Conservation (phyloP, 2,888 invertebrate species). For the Pyrocoelia pectoralis region DNA sequence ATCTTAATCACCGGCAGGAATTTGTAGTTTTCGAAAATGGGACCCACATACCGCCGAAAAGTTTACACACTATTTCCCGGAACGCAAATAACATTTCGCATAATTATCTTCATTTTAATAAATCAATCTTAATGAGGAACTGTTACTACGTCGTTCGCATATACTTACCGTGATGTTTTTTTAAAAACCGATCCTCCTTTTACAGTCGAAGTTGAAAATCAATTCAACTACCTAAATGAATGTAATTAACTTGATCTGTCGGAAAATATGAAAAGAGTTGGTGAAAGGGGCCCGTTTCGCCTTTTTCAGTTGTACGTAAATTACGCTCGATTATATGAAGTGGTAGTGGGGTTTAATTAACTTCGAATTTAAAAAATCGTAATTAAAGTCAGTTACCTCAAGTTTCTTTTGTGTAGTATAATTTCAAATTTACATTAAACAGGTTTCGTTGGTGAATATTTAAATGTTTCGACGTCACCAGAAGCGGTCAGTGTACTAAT, state of each 20-base stretch:
- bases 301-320: too few species aligned
- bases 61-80: too few species aligned
- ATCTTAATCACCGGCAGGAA: too few species aligned
- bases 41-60: too few species aligned
- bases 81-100: too few species aligned
- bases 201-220: neutral
- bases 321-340: too few species aligned
- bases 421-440: conserved; percentile 2
- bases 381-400: neutral
- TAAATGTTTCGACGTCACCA: conserved; percentile 4
- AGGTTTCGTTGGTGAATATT: neutral
- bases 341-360: too few species aligned
- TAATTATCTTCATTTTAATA: neutral
- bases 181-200: neutral
- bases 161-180: neutral
- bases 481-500: conserved; percentile 3
- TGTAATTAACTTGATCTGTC: neutral
- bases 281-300: neutral
- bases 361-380: too few species aligned
- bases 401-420: neutral
- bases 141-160: neutral
- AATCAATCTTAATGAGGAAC: neutral
- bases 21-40: too few species aligned
- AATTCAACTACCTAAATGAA: neutral
- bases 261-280: neutral